These are phyloP conservation scores for Hirtodrosophila duncani DNA, from an alignment of 2,888 invertebrate genomes.

Conservation along the genomic window DNA sequence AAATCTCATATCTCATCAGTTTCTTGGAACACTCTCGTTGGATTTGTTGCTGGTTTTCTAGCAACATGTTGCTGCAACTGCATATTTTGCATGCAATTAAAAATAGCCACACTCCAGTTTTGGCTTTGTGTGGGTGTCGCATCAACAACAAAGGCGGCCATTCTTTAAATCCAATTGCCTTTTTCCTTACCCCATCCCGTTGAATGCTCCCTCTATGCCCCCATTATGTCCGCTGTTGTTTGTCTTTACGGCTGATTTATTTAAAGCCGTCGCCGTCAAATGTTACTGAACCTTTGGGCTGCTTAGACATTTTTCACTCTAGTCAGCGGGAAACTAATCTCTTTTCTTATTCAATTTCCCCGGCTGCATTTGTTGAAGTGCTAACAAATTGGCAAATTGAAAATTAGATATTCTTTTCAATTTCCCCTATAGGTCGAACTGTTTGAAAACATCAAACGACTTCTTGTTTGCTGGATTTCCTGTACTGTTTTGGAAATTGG, in stretches of 20 bases:
- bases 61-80: conserved; percentile 53
- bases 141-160: conserved; percentile 54
- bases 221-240: conserved; percentile 2
- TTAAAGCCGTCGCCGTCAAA: conserved; percentile 61
- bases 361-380: too few species aligned
- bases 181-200: conserved; percentile 5
- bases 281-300: conserved; percentile 68
- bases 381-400: conserved; percentile 21
- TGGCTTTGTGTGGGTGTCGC: conserved; percentile 52
- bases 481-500: conserved; percentile 32
- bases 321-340: conserved; percentile 5
- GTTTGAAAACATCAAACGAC: too few species aligned
- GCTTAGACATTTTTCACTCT: conserved; percentile 41
- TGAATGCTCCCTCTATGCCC: conserved; percentile 11
- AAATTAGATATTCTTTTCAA: conserved; percentile 41
- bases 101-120: conserved; percentile 68
- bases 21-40: too few species aligned
- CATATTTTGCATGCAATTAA: conserved; percentile 61
- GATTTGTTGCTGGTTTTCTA: conserved; percentile 8
- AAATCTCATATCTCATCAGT: too few species aligned
- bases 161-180: conserved; percentile 43
- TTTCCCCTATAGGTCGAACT: too few species aligned
- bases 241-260: conserved; percentile 53
- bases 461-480: conserved; percentile 39
- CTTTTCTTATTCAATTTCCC: neutral